phyloP scores from a whole-genome alignment of 2,797 vertebrate genomes.

The Corythornis leucogaster region DNA sequence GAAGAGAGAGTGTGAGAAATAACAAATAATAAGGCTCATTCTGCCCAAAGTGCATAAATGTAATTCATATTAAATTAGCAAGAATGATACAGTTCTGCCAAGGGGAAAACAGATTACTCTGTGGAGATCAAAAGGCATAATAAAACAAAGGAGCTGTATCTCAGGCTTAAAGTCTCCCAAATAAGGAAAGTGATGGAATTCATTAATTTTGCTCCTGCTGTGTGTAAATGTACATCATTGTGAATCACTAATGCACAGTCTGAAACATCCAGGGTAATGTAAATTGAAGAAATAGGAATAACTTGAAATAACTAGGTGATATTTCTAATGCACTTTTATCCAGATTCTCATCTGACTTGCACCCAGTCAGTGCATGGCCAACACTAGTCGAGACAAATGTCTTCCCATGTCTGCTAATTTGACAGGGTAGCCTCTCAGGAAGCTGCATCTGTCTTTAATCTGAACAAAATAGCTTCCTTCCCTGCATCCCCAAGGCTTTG shows the following conservation, averaged over 20 bases:
- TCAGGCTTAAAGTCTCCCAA: not conserved
- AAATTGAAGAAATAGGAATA: not conserved
- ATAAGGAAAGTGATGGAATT: conserved; percentile 30
- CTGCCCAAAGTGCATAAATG: not conserved
- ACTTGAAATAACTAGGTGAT: not conserved
- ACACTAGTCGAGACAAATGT: not conserved
- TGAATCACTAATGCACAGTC: conserved; percentile 23
- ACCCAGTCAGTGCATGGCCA: not conserved
- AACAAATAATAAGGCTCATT: not conserved
- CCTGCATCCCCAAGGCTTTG: not conserved
- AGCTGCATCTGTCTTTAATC: not conserved
- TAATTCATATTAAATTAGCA: conserved; percentile 40
- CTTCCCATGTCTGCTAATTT: not conserved
- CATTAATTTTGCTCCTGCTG: conserved; percentile 40
- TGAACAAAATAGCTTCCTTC: not conserved
- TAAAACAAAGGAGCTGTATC: not conserved
- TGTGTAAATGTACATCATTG: not conserved
- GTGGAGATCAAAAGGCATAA: conserved; percentile 53
- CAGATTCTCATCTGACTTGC: not conserved
- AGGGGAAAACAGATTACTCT: not conserved
- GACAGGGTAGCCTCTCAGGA: not conserved
- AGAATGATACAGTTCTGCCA: conserved; percentile 23
- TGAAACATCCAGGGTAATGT: not conserved
- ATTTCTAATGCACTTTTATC: not conserved
- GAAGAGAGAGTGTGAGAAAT: not conserved